Evolutionary conservation across 2,888 invertebrate genomes (phyloP).

Genomic region (Scelioninae gen. 2): DNA sequence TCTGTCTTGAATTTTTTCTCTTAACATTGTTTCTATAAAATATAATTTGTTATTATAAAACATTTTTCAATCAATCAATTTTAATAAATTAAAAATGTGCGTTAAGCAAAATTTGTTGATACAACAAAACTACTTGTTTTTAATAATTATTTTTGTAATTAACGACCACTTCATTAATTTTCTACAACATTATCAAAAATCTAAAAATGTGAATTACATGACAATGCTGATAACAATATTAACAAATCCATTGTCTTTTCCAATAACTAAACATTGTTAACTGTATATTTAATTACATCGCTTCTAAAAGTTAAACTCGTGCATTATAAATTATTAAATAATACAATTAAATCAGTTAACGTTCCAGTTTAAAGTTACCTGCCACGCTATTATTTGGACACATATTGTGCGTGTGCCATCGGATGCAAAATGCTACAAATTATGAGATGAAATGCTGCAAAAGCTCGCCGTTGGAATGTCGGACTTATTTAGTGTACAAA

Average conservation of each 20-base stretch:
- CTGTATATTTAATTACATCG: slow-evolving; percentile 1
- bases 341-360: slow-evolving; percentile 15
- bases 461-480: slow-evolving; percentile 4
- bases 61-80: not conserved
- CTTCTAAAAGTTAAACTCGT: not conserved
- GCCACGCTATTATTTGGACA: not conserved
- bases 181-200: too few species aligned
- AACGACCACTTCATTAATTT: too few species aligned
- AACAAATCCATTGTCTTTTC: too few species aligned
- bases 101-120: too few species aligned
- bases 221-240: too few species aligned
- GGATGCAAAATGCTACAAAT: slow-evolving; percentile 16
- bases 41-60: too few species aligned
- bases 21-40: not conserved
- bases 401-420: slow-evolving; percentile 21
- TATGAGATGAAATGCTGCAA: slow-evolving; percentile 11
- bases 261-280: not conserved
- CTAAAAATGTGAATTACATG: too few species aligned
- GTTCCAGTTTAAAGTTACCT: slow-evolving; percentile 18
- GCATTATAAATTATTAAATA: slow-evolving; percentile 11
- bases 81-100: not conserved
- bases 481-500: slow-evolving; percentile 9
- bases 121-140: too few species aligned
- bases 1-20: not conserved
- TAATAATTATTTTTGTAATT: too few species aligned